Evolutionary conservation across 2,888 invertebrate genomes (phyloP).

Genomic region (Hymenopus coronatus): DNA sequence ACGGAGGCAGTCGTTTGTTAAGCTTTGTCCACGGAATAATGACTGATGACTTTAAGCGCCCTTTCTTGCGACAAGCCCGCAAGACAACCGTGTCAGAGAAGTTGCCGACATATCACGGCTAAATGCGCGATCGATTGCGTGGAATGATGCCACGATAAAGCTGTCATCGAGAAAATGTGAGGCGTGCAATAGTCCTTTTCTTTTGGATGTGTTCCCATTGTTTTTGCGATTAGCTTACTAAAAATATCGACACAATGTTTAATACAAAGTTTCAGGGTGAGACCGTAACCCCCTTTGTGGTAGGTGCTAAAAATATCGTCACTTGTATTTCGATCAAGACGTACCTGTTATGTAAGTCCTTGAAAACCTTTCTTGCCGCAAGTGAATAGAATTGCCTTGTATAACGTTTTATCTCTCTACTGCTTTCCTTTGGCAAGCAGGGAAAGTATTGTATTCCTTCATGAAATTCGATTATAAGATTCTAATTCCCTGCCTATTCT

Average conservation of each 20-base stretch:
- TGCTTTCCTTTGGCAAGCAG: too few relatives aligned
- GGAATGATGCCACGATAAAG: neutral
- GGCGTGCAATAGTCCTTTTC: neutral
- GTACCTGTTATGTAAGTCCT: neutral
- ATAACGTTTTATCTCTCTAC: too few relatives aligned
- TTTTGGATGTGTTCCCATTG: neutral
- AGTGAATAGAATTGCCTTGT: too few relatives aligned
- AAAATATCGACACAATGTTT: neutral
- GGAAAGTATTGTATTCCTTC: too few relatives aligned
- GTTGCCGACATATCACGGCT: neutral
- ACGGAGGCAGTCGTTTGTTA: too few relatives aligned
- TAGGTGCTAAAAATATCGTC: neutral
- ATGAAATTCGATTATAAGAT: too few relatives aligned
- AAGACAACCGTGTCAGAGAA: neutral
- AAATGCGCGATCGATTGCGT: neutral
- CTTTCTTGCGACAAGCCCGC: neutral
- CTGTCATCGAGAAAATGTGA: neutral
- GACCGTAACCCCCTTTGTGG: neutral
- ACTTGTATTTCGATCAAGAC: neutral
- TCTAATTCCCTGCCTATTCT: too few relatives aligned
- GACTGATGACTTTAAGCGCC: neutral
- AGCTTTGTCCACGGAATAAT: too few relatives aligned
- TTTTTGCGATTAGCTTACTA: neutral
- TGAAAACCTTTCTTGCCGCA: neutral
- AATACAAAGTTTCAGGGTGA: neutral